Base-by-base conservation (phyloP, 1,140 invertebrate genomes). In the Drosophila tropicalis region DNA sequence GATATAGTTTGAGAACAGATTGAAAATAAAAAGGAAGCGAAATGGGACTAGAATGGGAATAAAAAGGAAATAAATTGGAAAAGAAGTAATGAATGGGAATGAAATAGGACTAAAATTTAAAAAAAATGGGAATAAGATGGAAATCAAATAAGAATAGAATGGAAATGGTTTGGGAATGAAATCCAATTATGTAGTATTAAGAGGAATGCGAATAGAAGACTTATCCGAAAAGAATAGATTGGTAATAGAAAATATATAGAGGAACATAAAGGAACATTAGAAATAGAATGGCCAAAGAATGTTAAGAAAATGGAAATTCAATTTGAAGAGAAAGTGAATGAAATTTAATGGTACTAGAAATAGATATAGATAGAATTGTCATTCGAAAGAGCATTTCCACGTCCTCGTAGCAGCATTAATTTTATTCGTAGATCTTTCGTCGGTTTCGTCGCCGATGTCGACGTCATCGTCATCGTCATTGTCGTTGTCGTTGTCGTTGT, bases 401-500 rank as follows among this genome's bases (percentile, higher is more conserved):
- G 22, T 51, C 44, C 5, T 9, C 0, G 19, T 22, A 47, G 22
- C 3, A 12, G 0, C 17, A 51, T 7, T 22, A 67, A 67, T 86
- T 77, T 63, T n/a, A n/a, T 44, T 60, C 67, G 51, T 70, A 55
- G 12, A 32, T 51, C 54, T 51, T 67, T 61, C 25, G 29, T 19
- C 29, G 44, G 9, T 12, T 19, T 51, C 17, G 17, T 22, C 64
- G 40, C 22, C 41, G 29, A 44, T 51, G 54, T 40, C 58, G 32
- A 32, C 61, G 36, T 36, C 55, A 34, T 40, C 58, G 19, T 39
- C 63, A 22, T 47, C 17, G n/a, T n/a, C n/a, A n/a, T n/a, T n/a
- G n/a, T n/a, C n/a, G n/a, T 47, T 78, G 76, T 72, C 32, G 15
- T 44, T 44, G 44, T 47, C 44, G 44, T 47, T 78, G 76, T 76